Conservation (phyloP, 2,113 vertebrate species). For the Tretioscincus oriximinensis region DNA sequence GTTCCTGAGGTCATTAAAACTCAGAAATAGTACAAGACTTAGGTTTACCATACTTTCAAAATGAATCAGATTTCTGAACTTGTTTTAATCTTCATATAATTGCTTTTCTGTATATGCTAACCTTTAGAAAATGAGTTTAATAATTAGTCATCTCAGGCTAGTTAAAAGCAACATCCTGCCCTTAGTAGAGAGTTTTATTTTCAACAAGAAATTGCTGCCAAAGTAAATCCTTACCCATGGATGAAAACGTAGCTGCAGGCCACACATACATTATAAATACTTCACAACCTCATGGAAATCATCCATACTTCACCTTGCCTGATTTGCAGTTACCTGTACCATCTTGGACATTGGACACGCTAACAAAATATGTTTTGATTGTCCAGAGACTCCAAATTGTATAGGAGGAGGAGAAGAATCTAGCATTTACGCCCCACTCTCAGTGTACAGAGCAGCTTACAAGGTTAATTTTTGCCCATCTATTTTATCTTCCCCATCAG, state of each 20-base stretch:
- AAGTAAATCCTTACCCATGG: conserved; percentile 51
- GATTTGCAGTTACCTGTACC: background rate
- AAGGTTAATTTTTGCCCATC: too few species aligned
- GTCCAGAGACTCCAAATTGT: background rate
- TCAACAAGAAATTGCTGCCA: conserved; percentile 60
- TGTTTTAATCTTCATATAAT: conserved; percentile 64
- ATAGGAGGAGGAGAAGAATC: too few species aligned
- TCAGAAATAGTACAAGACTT: conserved; percentile 68
- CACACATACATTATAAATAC: conserved; percentile 29
- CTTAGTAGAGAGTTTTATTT: conserved; percentile 68
- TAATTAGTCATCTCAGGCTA: conserved; percentile 79
- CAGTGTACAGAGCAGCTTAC: too few species aligned
- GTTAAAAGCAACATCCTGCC: conserved; percentile 73
- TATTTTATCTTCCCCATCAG: too few species aligned
- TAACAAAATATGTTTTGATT: background rate
- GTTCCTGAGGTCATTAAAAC: conserved; percentile 72
- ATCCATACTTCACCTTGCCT: background rate
- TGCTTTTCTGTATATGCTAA: conserved; percentile 72
- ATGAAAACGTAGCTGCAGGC: conserved; percentile 40
- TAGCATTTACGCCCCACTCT: too few species aligned
- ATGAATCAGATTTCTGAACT: conserved; percentile 76
- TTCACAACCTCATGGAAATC: conserved; percentile 1
- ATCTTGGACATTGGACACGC: background rate
- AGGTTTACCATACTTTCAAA: conserved; percentile 73
- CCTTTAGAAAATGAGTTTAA: conserved; percentile 77